Conservation (phyloP, 2,113 vertebrate species). For the Ophthalmolycus amberensis region DNA sequence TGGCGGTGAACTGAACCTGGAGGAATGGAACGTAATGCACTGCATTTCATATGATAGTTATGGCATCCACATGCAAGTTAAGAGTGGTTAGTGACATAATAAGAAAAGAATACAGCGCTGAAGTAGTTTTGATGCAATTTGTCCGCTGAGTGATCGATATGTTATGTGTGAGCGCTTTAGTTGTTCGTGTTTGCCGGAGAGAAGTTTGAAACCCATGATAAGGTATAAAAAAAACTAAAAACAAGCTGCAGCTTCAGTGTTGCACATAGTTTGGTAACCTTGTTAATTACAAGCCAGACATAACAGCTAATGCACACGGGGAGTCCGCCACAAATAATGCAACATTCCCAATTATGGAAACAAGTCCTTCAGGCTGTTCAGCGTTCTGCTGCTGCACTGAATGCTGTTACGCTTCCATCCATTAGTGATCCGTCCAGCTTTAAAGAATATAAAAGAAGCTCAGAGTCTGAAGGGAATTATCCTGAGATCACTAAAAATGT, state of each 20-base stretch:
- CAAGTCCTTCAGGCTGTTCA: constrained; percentile 57
- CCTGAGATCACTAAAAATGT: constrained; percentile 3
- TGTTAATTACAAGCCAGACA: background rate
- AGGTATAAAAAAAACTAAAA: background rate
- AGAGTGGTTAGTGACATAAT: no score
- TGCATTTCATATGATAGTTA: no score
- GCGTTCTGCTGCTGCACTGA: constrained; percentile 40
- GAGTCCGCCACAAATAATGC: background rate
- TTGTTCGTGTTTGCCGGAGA: background rate
- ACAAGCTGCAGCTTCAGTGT: background rate
- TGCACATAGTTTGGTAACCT: background rate
- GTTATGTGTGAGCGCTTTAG: background rate
- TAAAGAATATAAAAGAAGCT: constrained; percentile 22
- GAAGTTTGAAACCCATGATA: background rate
- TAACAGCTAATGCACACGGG: background rate
- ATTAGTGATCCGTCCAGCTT: constrained; percentile 30
- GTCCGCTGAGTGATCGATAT: no score
- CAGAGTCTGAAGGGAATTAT: constrained; percentile 5
- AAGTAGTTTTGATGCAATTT: no score
- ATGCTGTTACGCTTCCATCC: constrained; percentile 44
- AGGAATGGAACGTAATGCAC: no score
- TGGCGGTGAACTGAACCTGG: no score
- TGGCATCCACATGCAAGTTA: no score
- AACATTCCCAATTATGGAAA: constrained; percentile 59
- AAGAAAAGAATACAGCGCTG: no score